A percentile compares a stretch with the other conserved stretches of the same genome.
phyloP scores from a whole-genome alignment of 2,113 vertebrate species.

The Kryptolebias marmoratus region DNA sequence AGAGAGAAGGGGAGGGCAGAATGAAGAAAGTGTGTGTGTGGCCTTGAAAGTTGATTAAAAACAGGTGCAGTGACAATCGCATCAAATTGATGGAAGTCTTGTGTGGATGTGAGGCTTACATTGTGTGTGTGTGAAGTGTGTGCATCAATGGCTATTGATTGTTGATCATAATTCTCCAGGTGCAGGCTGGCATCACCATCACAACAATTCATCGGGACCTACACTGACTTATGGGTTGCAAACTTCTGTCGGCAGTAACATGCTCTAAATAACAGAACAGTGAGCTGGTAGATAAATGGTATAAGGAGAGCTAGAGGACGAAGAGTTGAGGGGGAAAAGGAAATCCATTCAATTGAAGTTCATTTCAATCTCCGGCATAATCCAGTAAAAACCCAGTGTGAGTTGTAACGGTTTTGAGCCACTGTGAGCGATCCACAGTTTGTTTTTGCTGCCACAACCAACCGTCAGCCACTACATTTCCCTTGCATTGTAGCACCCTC shows the following conservation, averaged over 20 bases:
- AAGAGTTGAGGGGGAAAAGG: conserved; percentile 9
- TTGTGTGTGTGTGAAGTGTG: conserved; percentile 18
- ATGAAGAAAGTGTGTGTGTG: conserved; percentile 62
- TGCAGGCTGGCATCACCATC: conserved; percentile 62
- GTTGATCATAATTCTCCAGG: conserved; percentile 76
- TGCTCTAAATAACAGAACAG: conserved; percentile 66
- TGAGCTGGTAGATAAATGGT: conserved; percentile 61
- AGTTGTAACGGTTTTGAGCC: conserved; percentile 53
- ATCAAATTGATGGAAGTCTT: conserved; percentile 75
- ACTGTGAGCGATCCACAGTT: conserved; percentile 23
- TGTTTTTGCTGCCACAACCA: conserved; percentile 2
- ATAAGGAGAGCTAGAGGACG: conserved; percentile 26
- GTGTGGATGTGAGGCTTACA: conserved; percentile 21
- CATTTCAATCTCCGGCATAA: conserved; percentile 64
- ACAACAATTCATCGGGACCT: conserved; percentile 60
- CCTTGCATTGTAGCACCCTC: conserved; percentile 70
- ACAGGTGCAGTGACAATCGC: conserved; percentile 73
- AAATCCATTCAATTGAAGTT: conserved; percentile 65
- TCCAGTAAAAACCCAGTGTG: conserved; percentile 41
- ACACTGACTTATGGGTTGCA: conserved; percentile 65
- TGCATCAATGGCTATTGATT: conserved; percentile 65
- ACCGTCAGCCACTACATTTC: conserved; percentile 13
- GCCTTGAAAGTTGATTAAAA: conserved; percentile 80
- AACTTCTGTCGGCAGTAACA: conserved; percentile 68
- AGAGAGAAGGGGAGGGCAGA: conserved; percentile 36